A percentile compares a stretch with the other conserved stretches of the same genome.
phyloP scores from a whole-genome alignment of 2,113 vertebrate species.

The Oreocharis arfaki region DNA sequence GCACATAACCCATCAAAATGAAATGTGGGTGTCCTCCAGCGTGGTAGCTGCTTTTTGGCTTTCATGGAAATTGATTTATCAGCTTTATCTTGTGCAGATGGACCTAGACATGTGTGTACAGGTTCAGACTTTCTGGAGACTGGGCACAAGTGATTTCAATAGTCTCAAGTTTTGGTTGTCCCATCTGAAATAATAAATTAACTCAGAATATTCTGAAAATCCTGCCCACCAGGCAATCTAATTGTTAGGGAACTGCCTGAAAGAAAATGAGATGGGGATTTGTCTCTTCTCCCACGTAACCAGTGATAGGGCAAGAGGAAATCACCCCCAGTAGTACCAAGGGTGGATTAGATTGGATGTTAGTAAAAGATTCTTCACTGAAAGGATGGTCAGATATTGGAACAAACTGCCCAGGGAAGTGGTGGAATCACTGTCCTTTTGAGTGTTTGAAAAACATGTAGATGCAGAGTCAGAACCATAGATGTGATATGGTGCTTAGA shows the following conservation, averaged over 20 bases:
- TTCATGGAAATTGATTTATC: not conserved
- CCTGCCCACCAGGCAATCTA: not conserved
- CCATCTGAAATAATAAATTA: not conserved
- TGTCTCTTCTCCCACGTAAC: not conserved
- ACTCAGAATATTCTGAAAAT: not conserved
- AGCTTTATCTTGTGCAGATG: not conserved
- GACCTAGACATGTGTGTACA: rapidly evolving
- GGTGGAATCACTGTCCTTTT: not conserved
- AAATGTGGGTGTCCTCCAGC: not conserved
- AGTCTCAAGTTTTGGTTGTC: not conserved
- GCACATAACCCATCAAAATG: not conserved
- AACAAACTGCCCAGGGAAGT: not conserved
- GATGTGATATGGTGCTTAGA: too few relatives aligned
- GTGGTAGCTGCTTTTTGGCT: not conserved
- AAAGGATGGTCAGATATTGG: not conserved
- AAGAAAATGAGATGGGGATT: not conserved
- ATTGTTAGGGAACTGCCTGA: not conserved
- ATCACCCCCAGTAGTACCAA: not conserved
- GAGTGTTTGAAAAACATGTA: not conserved
- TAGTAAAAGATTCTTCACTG: not conserved
- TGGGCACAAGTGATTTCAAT: not conserved
- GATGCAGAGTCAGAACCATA: not conserved
- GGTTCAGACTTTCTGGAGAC: not conserved
- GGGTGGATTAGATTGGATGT: not conserved
- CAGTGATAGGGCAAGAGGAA: not conserved